Base-by-base conservation (phyloP, 2,797 vertebrate species). In the Hydrocynus forskahlii region DNA sequence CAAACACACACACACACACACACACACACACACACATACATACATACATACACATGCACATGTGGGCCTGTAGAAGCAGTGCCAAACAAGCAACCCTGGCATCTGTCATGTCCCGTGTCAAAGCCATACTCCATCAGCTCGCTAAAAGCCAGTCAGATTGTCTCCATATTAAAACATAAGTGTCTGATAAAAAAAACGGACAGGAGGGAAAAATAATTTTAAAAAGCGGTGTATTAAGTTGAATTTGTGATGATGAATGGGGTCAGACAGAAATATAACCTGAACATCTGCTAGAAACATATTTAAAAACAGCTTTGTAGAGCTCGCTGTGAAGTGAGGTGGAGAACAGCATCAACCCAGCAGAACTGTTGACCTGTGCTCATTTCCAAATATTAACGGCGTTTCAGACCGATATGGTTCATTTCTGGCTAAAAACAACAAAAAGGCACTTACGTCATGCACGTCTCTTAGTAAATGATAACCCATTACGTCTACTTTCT, bases 271-370 rank as follows among this genome's bases (percentile, higher is more conserved):
- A 16, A 29, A 23, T 19, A 43, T 40, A 79, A 68, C 52, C 79
- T 13, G 40, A 68, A 79, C 70, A 76, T 73, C 84, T 75, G 75
- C 35, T 76, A 19, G 17, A 79, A 76, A 67, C 75, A 66, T 43
- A 62, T 63, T 13, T 9, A 43, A 38, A 55, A 74, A 62, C 63
- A 50, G 71, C 45, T 52, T 83, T 83, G 60, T 66, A 75, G 80
- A 83, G 48, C 67, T 43, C 19, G 50, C 1, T 0, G 55, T 55
- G 69, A 75, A 21, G 77, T 4, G 12, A 69, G 23, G 10, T 4
- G 7, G 19, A 66, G 50, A 72, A 25, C 52, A 6, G 57, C 25
- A 14, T 75, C 45, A 64, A 40, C 9, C 63, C 1, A 0, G 77
- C 63, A 78, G 69, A 71, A 45, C 75, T 8, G 43, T 9, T 59